Evolutionary conservation across 2,797 vertebrate species (phyloP).

Genomic region (Diceros bicornis): DNA sequence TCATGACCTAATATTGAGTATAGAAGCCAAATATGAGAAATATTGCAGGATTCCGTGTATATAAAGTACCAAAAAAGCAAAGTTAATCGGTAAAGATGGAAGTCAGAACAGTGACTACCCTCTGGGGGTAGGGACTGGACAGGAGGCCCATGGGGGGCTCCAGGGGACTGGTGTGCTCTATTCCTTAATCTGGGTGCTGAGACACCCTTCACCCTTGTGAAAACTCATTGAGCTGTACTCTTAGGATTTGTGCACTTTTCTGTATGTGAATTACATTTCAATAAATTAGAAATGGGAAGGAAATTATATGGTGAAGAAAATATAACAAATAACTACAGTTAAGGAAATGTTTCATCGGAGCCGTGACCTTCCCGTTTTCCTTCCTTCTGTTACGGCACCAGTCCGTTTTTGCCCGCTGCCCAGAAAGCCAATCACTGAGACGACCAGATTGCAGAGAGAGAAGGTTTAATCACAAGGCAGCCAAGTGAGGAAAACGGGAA

Average conservation of each 20-base stretch:
- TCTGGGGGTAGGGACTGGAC: background rate
- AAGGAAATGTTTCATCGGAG: background rate
- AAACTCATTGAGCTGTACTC: background rate
- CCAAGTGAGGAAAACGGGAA: too few relatives aligned
- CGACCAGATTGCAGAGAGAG: too few relatives aligned
- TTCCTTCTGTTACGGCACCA: too few relatives aligned
- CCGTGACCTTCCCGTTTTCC: background rate
- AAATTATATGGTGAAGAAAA: background rate
- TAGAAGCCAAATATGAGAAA: background rate
- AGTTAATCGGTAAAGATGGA: background rate
- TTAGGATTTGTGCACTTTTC: background rate
- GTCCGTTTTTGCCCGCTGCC: too few relatives aligned
- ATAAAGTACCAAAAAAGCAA: background rate
- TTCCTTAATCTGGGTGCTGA: background rate
- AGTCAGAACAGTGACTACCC: background rate
- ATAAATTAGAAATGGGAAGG: background rate
- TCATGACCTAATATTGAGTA: background rate
- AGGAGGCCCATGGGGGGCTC: background rate
- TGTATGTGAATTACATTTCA: background rate
- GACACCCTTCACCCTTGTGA: background rate
- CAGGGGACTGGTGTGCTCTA: rapidly evolving
- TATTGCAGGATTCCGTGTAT: background rate
- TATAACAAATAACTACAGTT: background rate
- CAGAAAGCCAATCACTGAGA: too few relatives aligned
- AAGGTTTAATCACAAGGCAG: too few relatives aligned